A percentile compares a stretch with the other conserved stretches of the same genome.
These are phyloP conservation scores for Gymnoscopelus microlampas DNA, from an alignment of 2,797 vertebrate species.

Conservation along the genomic window DNA sequence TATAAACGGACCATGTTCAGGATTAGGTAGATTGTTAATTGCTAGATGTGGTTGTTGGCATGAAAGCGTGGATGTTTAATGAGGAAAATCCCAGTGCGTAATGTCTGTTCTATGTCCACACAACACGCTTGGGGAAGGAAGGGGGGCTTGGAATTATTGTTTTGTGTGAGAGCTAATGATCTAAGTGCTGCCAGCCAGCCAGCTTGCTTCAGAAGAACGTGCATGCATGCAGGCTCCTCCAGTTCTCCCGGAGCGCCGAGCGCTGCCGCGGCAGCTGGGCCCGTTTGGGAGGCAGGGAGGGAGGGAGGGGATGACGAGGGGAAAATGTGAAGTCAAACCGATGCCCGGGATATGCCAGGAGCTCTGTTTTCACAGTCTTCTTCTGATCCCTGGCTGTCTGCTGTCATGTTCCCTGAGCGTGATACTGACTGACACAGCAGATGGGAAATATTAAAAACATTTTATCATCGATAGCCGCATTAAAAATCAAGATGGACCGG, in stretches of 20 bases:
- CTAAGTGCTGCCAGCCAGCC: constrained; percentile 46
- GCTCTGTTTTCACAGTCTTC: constrained; percentile 28
- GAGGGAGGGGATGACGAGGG: constrained; percentile 65
- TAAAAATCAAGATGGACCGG: too few relatives aligned
- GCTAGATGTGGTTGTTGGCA: constrained; percentile 76
- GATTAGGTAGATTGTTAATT: constrained; percentile 63
- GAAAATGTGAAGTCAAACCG: constrained; percentile 71
- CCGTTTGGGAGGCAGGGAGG: constrained; percentile 38
- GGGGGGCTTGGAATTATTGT: constrained; percentile 73
- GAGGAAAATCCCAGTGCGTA: constrained; percentile 68
- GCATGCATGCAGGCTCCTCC: constrained; percentile 1
- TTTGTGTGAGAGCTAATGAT: constrained; percentile 64
- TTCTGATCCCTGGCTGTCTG: constrained; percentile 18
- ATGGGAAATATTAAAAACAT: constrained; percentile 20
- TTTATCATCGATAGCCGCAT: not conserved
- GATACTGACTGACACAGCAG: constrained; percentile 17
- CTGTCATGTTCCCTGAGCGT: constrained; percentile 11
- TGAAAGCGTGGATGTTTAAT: constrained; percentile 63
- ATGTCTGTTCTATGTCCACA: constrained; percentile 75
- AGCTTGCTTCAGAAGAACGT: too few relatives aligned
- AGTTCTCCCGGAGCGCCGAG: constrained; percentile 53
- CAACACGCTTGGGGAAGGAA: constrained; percentile 61
- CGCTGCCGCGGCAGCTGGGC: constrained; percentile 58
- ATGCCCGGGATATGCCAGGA: constrained; percentile 61
- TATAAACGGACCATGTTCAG: constrained; percentile 25